phyloP scores from a whole-genome alignment of 2,797 vertebrate species.

The Acestrorhynchus altus region DNA sequence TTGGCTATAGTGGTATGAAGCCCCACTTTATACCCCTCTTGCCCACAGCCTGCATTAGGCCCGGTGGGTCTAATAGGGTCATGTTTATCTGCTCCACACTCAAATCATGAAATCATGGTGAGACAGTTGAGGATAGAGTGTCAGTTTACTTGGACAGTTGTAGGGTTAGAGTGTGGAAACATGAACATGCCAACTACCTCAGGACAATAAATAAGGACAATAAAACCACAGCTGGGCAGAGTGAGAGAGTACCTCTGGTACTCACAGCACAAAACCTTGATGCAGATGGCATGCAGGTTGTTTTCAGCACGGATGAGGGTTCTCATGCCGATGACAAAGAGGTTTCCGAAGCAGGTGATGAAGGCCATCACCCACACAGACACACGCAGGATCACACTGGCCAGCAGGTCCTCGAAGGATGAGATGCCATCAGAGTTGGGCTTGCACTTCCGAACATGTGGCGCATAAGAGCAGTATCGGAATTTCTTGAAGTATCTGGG shows the following conservation, averaged over 20 bases:
- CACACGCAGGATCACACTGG: constrained; percentile 82
- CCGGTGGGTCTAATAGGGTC: too few species aligned
- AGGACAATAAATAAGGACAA: background rate
- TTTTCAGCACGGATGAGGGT: constrained; percentile 86
- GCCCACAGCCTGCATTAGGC: too few species aligned
- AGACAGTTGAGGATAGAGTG: too few species aligned
- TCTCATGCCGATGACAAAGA: constrained; percentile 87
- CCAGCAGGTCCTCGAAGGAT: constrained; percentile 87
- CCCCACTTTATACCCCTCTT: too few species aligned
- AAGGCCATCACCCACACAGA: constrained; percentile 89
- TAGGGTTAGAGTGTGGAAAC: too few species aligned
- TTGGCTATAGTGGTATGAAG: too few species aligned
- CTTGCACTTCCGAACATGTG: constrained; percentile 83
- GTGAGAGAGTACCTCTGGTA: constrained; percentile 48
- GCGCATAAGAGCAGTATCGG: constrained; percentile 86
- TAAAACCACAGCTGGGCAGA: background rate
- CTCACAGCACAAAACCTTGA: constrained; percentile 90
- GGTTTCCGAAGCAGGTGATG: constrained; percentile 87
- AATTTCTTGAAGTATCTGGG: constrained; percentile 87
- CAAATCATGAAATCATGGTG: too few species aligned
- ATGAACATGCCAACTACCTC: too few species aligned
- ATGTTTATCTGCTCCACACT: too few species aligned
- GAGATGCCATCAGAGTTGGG: constrained; percentile 87
- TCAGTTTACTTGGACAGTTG: too few species aligned
- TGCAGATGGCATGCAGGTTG: constrained; percentile 82